phyloP scores from a whole-genome alignment of 2,888 invertebrate species.

The Drosophila monieri region DNA sequence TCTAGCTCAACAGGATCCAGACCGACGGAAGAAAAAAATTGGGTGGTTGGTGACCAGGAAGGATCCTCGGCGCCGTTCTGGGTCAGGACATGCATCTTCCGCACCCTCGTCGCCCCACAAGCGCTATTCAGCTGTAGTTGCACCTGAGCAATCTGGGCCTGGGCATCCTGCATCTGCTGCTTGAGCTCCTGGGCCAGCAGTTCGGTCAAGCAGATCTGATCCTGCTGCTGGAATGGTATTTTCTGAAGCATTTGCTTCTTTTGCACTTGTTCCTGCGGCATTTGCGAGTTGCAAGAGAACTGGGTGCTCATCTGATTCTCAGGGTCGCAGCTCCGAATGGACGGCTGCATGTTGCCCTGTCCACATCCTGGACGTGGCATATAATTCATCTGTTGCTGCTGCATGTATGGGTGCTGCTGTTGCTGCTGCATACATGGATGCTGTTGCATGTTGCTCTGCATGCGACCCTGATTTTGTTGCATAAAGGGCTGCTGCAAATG shows the following conservation, averaged over 20 bases:
- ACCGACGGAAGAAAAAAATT: not conserved
- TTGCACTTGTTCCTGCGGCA: constrained; percentile 1
- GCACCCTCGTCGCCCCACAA: constrained; percentile 19
- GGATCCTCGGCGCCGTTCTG: not conserved
- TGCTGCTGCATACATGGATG: not conserved
- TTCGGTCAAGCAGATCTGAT: constrained; percentile 44
- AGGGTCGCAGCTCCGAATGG: not conserved
- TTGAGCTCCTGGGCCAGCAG: constrained; percentile 59
- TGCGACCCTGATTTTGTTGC: not conserved
- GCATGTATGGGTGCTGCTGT: not conserved
- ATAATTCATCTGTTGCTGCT: constrained; percentile 1
- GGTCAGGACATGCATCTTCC: constrained; percentile 1
- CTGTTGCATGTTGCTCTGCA: constrained; percentile 1
- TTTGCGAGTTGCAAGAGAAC: not conserved
- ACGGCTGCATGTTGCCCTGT: not conserved
- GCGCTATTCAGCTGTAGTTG: constrained; percentile 48
- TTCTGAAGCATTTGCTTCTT: not conserved
- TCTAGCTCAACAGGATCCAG: not conserved
- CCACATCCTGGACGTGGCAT: not conserved
- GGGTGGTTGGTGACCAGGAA: not conserved
- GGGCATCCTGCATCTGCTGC: constrained; percentile 58
- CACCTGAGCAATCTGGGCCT: constrained; percentile 59
- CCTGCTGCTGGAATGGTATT: not conserved
- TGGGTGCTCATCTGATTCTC: not conserved
- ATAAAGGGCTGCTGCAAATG: not conserved